These are phyloP conservation scores for Ostrea edulis DNA, from an alignment of 1,140 invertebrate genomes.

Conservation along the genomic window DNA sequence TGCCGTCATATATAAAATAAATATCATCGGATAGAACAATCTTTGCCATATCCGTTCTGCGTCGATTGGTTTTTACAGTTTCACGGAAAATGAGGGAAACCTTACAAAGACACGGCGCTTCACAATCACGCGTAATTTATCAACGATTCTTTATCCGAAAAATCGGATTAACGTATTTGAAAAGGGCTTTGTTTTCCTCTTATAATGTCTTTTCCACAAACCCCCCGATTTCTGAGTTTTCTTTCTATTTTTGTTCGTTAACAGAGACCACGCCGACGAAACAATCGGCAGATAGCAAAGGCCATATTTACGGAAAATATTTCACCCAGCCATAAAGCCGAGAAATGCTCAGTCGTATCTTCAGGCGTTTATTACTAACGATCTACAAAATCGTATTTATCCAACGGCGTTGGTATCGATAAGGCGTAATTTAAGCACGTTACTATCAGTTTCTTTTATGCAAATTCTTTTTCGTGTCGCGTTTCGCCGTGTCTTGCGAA, in stretches of 20 bases:
- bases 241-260: slow-evolving; percentile 3
- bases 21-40: slow-evolving; percentile 30
- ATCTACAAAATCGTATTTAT: slow-evolving; percentile 42
- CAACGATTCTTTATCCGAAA: slow-evolving; percentile 29
- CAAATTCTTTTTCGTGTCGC: slow-evolving; percentile 50
- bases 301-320: slow-evolving; percentile 48
- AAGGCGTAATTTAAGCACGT: slow-evolving; percentile 53
- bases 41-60: slow-evolving; percentile 56
- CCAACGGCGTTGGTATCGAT: slow-evolving; percentile 52
- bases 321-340: slow-evolving; percentile 27
- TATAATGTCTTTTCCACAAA: slow-evolving; percentile 35
- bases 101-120: slow-evolving; percentile 43
- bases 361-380: slow-evolving; percentile 45
- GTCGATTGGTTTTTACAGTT: slow-evolving; percentile 51
- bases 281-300: slow-evolving; percentile 41
- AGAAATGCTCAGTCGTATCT: slow-evolving; percentile 41
- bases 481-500: slow-evolving; percentile 49
- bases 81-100: slow-evolving; percentile 45
- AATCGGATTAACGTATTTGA: slow-evolving; percentile 37
- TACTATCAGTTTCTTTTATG: slow-evolving; percentile 58
- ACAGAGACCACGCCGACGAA: slow-evolving; percentile 36
- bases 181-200: slow-evolving; percentile 36
- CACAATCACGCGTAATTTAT: slow-evolving; percentile 42
- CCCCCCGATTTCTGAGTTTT: slow-evolving; percentile 38
- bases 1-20: slow-evolving; percentile 35